A percentile compares a stretch with the other conserved stretches of the same genome.
Evolutionary conservation across 1,140 invertebrate genomes (phyloP).

Genomic region (Papilio xuthus): DNA sequence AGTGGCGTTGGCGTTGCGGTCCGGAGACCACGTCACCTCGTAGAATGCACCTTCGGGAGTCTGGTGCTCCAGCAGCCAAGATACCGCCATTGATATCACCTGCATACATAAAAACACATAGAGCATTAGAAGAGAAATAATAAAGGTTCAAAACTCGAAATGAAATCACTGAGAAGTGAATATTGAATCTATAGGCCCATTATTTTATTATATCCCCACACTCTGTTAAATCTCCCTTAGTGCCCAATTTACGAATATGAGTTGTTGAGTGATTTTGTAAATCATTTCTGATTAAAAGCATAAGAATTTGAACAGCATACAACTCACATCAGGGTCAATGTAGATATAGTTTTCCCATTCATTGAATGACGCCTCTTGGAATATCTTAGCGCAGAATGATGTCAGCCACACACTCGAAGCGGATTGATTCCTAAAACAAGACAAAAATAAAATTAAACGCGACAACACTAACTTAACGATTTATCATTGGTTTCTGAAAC

Average conservation of each 20-base stretch:
- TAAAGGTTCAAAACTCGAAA: too few species aligned
- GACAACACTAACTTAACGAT: too few species aligned
- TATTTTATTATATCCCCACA: too few species aligned
- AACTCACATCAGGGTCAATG: conserved; percentile 88
- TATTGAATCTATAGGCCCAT: too few species aligned
- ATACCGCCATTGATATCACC: conserved; percentile 89
- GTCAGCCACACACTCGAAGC: conserved; percentile 93
- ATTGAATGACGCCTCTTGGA: conserved; percentile 94
- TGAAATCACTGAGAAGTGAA: too few species aligned
- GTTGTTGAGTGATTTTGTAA: too few species aligned
- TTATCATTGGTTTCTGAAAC: too few species aligned
- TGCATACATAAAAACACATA: conserved; percentile 34
- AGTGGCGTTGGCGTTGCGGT: conserved; percentile 92
- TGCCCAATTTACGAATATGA: too few species aligned
- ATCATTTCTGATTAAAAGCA: too few species aligned
- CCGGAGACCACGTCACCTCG: conserved; percentile 90
- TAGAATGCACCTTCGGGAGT: conserved; percentile 91
- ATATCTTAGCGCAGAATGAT: conserved; percentile 90
- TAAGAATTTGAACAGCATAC: too few species aligned
- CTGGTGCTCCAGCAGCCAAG: conserved; percentile 92
- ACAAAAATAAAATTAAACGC: not conserved
- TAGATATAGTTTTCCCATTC: conserved; percentile 97
- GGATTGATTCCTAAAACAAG: conserved; percentile 87
- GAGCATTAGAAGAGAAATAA: conserved; percentile 3
- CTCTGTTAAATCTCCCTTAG: too few species aligned